These are phyloP conservation scores for Nothobranchius furzeri DNA, from an alignment of 2,113 vertebrate genomes.

Conservation along the genomic window DNA sequence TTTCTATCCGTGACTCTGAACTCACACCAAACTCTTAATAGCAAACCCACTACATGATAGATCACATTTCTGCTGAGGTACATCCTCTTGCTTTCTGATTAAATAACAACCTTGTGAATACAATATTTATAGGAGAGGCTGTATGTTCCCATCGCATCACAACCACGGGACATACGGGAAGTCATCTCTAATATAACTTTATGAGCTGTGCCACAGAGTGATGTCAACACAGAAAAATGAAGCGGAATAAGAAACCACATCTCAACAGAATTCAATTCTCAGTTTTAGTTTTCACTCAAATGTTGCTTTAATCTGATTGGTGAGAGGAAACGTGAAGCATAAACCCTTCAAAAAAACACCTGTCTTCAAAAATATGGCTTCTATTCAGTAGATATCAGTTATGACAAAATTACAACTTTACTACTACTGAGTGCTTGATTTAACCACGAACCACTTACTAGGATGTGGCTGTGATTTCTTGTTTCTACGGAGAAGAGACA, in stretches of 20 bases:
- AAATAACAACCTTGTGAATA: slow-evolving; percentile 31
- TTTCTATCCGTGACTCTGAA: slow-evolving; percentile 3
- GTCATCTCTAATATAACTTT: slow-evolving; percentile 29
- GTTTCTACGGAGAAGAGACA: slow-evolving; percentile 16
- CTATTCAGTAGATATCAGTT: background rate
- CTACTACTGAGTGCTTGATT: slow-evolving; percentile 10
- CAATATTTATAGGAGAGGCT: slow-evolving; percentile 28
- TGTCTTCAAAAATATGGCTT: background rate
- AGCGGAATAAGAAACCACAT: background rate
- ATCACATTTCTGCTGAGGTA: background rate
- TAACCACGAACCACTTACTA: slow-evolving; percentile 2
- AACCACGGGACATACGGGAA: slow-evolving; percentile 13
- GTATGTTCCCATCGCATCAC: slow-evolving; percentile 33
- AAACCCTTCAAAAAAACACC: background rate
- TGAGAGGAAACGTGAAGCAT: background rate
- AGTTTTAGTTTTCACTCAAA: slow-evolving; percentile 3
- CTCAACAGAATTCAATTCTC: background rate
- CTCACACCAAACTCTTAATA: background rate
- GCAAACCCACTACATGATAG: too few species aligned
- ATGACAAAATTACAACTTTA: slow-evolving; percentile 7
- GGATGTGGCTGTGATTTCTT: slow-evolving; percentile 4
- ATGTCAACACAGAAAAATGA: background rate
- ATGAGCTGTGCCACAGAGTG: slow-evolving; percentile 3
- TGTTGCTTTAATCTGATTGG: background rate
- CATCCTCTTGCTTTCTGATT: slow-evolving; percentile 12